A percentile compares a stretch with the other conserved stretches of the same genome.
These are phyloP conservation scores for Chalcis sispes DNA, from an alignment of 2,888 invertebrate genomes.

Conservation along the genomic window DNA sequence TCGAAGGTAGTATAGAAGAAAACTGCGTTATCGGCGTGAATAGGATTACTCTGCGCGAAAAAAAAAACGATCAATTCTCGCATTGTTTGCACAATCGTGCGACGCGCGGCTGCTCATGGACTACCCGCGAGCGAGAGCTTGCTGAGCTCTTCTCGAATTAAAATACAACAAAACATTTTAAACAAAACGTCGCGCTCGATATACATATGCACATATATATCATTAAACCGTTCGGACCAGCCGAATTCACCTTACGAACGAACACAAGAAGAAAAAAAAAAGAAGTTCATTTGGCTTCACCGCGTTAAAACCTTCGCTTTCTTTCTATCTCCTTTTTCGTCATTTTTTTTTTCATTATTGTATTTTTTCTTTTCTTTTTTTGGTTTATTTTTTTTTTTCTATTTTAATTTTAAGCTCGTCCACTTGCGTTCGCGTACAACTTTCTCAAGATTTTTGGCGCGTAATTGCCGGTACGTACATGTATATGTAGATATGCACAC, in stretches of 20 bases:
- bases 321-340: background rate
- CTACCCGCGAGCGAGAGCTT: background rate
- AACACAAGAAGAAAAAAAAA: slow-evolving; percentile 27
- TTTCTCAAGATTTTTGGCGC: background rate
- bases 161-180: slow-evolving; percentile 17
- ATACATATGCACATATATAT: slow-evolving; percentile 4
- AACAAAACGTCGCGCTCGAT: slow-evolving; percentile 25
- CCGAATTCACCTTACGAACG: slow-evolving; percentile 36
- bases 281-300: slow-evolving; percentile 44
- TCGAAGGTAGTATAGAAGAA: slow-evolving; percentile 14
- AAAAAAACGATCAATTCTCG: background rate
- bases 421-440: slow-evolving; percentile 20
- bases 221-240: slow-evolving; percentile 44
- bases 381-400: slow-evolving; percentile 24
- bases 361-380: slow-evolving; percentile 26
- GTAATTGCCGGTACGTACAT: background rate
- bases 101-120: too few relatives aligned
- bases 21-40: slow-evolving; percentile 20
- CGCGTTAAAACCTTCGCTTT: background rate
- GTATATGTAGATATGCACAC: too few relatives aligned
- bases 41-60: too few relatives aligned
- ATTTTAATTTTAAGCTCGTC: slow-evolving; percentile 56
- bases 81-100: too few relatives aligned
- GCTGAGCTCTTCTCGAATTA: background rate
- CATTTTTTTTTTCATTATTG: slow-evolving; percentile 14